These are phyloP conservation scores for Aplidium turbinatum DNA, from an alignment of 23 tunicate genomes.

Conservation along the genomic window DNA sequence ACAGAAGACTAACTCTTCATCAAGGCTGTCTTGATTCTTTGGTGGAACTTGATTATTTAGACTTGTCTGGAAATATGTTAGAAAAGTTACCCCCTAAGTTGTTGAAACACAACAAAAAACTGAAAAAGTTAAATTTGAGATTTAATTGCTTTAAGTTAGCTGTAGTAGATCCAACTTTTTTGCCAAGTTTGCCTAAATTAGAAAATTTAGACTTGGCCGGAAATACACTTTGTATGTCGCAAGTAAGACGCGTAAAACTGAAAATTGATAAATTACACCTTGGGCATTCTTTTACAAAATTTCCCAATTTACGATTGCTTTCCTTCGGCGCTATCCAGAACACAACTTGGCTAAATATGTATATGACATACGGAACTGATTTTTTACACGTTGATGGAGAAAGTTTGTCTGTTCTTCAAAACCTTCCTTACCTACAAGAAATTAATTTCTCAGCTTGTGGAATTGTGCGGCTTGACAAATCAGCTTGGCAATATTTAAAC, in stretches of 20 bases:
- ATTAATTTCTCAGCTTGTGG: conserved; percentile 1
- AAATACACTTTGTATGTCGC: conserved; percentile 3
- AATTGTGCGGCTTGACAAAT: neutral
- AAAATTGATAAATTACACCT: neutral
- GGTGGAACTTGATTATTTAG: neutral
- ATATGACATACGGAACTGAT: neutral
- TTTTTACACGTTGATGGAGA: neutral
- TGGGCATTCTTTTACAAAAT: neutral
- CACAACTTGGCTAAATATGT: neutral
- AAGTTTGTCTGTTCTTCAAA: conserved; percentile 12
- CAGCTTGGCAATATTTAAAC: conserved; percentile 1
- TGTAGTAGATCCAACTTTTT: neutral
- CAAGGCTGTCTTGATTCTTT: neutral
- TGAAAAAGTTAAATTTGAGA: conserved; percentile 5
- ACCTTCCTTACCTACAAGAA: neutral
- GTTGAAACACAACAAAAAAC: neutral
- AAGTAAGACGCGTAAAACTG: neutral
- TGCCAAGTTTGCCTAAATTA: neutral
- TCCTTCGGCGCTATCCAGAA: neutral
- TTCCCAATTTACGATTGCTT: neutral
- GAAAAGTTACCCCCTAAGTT: neutral
- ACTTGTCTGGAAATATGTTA: conserved; percentile 19
- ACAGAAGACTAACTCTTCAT: neutral
- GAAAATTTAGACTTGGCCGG: neutral
- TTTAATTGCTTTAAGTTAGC: neutral